Percentiles rank a stretch among this genome's conserved stretches.
These are phyloP conservation scores for Megalops cyprinoides DNA, from an alignment of 2,797 vertebrate genomes.

Conservation along the genomic window DNA sequence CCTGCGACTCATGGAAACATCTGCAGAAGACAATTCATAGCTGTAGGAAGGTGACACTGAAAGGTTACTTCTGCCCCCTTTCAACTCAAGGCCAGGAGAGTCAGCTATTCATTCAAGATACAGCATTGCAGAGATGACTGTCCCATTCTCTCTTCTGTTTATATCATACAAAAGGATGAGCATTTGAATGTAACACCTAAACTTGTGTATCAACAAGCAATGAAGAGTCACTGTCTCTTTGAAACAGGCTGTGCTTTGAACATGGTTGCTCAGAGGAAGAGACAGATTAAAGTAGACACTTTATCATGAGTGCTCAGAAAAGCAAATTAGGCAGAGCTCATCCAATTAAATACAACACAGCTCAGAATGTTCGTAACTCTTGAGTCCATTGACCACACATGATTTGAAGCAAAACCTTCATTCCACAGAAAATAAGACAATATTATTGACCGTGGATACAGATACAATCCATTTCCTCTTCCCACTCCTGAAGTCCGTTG, in stretches of 20 bases:
- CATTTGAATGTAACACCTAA: background rate
- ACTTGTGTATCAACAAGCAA: background rate
- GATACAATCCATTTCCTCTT: background rate
- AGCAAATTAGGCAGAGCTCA: background rate
- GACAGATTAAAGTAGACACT: background rate
- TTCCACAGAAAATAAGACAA: slow-evolving; percentile 6
- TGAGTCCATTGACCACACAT: background rate
- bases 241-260: background rate
- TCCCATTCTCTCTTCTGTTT: background rate
- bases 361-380: background rate
- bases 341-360: background rate
- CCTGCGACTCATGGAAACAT: background rate
- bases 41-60: background rate
- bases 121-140: background rate
- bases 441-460: too few species aligned
- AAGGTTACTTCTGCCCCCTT: background rate
- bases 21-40: background rate
- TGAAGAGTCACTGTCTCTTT: background rate
- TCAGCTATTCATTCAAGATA: background rate
- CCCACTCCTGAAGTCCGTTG: background rate
- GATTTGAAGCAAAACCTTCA: slow-evolving; percentile 4
- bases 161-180: background rate
- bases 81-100: background rate
- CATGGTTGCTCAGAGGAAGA: background rate
- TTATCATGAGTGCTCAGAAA: background rate